Percentiles rank a stretch among this genome's conserved stretches.
phyloP scores from a whole-genome alignment of 2,888 invertebrate species.

The Tricholauxania praeusta region DNA sequence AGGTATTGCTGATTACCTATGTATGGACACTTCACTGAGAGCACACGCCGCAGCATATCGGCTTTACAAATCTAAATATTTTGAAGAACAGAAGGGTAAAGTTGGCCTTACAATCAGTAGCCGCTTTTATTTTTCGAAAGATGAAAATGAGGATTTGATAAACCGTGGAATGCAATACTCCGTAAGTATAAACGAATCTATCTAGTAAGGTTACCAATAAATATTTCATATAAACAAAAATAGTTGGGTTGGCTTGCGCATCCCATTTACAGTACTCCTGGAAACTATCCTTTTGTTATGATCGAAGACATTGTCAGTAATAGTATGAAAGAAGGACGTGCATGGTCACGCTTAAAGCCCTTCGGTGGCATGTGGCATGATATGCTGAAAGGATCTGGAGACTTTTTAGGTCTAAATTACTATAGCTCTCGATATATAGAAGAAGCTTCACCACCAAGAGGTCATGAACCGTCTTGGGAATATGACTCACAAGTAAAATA shows the following conservation, averaged over 20 bases:
- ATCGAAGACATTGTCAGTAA: slow-evolving; percentile 57
- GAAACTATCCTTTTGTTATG: slow-evolving; percentile 62
- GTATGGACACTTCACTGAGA: slow-evolving; percentile 69
- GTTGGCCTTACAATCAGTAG: slow-evolving; percentile 57
- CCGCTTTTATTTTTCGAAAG: slow-evolving; percentile 53
- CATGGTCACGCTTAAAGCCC: slow-evolving; percentile 54
- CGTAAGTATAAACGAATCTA: slow-evolving; percentile 42
- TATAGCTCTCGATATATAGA: slow-evolving; percentile 56
- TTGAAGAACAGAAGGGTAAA: slow-evolving; percentile 57
- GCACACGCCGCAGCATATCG: slow-evolving; percentile 71
- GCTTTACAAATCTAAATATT: slow-evolving; percentile 66
- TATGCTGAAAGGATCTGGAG: slow-evolving; percentile 52
- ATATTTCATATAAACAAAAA: neutral
- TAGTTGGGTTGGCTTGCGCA: slow-evolving; percentile 64
- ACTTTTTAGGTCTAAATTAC: slow-evolving; percentile 60
- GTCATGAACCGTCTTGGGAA: slow-evolving; percentile 69
- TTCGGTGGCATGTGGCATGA: slow-evolving; percentile 48
- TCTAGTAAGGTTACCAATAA: neutral
- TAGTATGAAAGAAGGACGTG: slow-evolving; percentile 58
- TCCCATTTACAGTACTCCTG: slow-evolving; percentile 57
- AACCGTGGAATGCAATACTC: slow-evolving; percentile 56
- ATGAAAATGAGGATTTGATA: slow-evolving; percentile 47
- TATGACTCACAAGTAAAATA: slow-evolving; percentile 67
- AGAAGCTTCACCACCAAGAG: slow-evolving; percentile 47
- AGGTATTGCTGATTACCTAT: slow-evolving; percentile 70